phyloP scores from a whole-genome alignment of 1,140 invertebrate species.

The Drosophila obscura region DNA sequence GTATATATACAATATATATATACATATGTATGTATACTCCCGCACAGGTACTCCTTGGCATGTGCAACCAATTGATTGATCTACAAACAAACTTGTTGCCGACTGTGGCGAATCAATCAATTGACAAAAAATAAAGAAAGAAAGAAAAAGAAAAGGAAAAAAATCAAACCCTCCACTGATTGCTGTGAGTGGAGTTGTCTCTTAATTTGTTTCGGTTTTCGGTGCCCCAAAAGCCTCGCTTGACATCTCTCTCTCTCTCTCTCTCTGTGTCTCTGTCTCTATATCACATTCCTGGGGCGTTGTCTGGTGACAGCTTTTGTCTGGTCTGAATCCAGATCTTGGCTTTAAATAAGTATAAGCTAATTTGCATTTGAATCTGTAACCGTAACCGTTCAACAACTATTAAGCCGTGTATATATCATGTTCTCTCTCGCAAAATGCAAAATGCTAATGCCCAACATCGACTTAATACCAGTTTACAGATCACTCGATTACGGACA shows the following conservation, averaged over 20 bases:
- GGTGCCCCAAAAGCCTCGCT: not conserved
- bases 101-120: conserved; percentile 71
- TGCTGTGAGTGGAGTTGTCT: conserved; percentile 15
- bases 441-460: conserved; percentile 28
- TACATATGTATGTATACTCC: conserved; percentile 2
- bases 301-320: conserved; percentile 36
- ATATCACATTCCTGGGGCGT: conserved; percentile 28
- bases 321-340: conserved; percentile 26
- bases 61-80: conserved; percentile 72
- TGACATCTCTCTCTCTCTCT: conserved; percentile 45
- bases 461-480: conserved; percentile 23
- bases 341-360: conserved; percentile 52
- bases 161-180: conserved; percentile 28
- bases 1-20: conserved; percentile 1
- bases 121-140: conserved; percentile 36
- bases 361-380: conserved; percentile 61
- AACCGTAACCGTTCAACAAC: conserved; percentile 43
- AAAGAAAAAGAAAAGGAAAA: conserved; percentile 1
- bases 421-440: not conserved
- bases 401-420: conserved; percentile 33
- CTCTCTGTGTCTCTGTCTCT: conserved; percentile 18
- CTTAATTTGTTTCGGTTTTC: conserved; percentile 33
- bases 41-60: conserved; percentile 37
- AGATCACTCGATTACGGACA: conserved; percentile 5
- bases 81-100: conserved; percentile 39